These are phyloP conservation scores for Drosophila lacertosa DNA, from an alignment of 1,140 invertebrate genomes.

Conservation along the genomic window DNA sequence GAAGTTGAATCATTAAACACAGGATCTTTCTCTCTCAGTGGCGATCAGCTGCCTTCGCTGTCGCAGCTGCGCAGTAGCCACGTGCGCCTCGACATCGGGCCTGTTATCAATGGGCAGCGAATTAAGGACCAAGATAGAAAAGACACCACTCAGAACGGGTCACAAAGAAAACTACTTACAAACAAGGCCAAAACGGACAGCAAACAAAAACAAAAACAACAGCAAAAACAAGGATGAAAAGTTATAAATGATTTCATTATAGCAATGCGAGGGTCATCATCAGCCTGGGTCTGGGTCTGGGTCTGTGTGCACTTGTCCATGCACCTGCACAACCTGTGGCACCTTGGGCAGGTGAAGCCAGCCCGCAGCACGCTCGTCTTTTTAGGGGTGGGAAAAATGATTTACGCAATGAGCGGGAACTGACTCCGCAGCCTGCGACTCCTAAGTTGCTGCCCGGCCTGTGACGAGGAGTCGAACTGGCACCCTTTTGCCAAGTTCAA, in stretches of 20 bases:
- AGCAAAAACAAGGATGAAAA: constrained; percentile 40
- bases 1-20: no score
- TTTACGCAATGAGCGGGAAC: constrained; percentile 62
- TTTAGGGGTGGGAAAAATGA: constrained; percentile 78
- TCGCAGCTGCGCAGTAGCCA: constrained; percentile 55
- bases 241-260: constrained; percentile 80
- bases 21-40: not conserved
- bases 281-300: constrained; percentile 24
- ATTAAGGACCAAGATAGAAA: constrained; percentile 2
- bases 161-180: constrained; percentile 31
- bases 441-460: constrained; percentile 3
- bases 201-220: constrained; percentile 7
- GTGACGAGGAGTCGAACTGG: constrained; percentile 17
- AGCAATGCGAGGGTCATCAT: constrained; percentile 51
- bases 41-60: not conserved
- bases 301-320: not conserved
- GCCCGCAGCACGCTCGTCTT: not conserved
- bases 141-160: constrained; percentile 1
- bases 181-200: constrained; percentile 35
- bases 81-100: constrained; percentile 40
- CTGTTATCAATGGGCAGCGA: constrained; percentile 50
- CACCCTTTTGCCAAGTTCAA: constrained; percentile 63
- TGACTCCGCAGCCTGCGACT: not conserved
- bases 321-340: constrained; percentile 43
- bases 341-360: constrained; percentile 29